These are phyloP conservation scores for Rhopalosiphum nymphaeae DNA, from an alignment of 2,888 invertebrate genomes.

Conservation along the genomic window DNA sequence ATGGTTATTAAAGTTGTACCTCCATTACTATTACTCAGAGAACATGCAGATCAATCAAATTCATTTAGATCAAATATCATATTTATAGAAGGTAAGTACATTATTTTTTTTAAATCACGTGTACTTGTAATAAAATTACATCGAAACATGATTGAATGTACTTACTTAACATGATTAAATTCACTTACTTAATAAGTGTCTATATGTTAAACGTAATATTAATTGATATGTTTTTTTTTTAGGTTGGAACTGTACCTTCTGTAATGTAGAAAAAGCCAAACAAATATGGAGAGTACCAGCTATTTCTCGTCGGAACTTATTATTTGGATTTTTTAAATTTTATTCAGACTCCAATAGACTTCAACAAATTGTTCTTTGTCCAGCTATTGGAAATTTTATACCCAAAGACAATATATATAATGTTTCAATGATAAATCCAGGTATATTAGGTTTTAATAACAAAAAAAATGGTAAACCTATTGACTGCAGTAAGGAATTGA, in stretches of 20 bases:
- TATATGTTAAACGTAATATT: background rate
- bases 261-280: constrained; percentile 51
- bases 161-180: background rate
- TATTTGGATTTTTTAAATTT: constrained; percentile 63
- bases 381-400: constrained; percentile 51
- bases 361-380: constrained; percentile 60
- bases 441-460: constrained; percentile 39
- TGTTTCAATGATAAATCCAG: background rate
- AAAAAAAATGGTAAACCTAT: background rate
- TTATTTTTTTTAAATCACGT: background rate
- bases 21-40: constrained; percentile 65
- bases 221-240: constrained; percentile 4
- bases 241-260: constrained; percentile 66
- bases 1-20: constrained; percentile 67
- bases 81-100: constrained; percentile 53
- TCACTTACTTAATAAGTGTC: background rate
- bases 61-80: constrained; percentile 26
- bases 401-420: constrained; percentile 20
- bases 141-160: background rate
- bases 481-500: constrained; percentile 8
- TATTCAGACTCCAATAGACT: constrained; percentile 55
- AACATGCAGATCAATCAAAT: constrained; percentile 8
- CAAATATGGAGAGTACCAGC: constrained; percentile 51
- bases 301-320: constrained; percentile 45
- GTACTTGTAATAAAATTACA: background rate